A percentile compares a stretch with the other conserved stretches of the same genome.
phyloP scores from a whole-genome alignment of 2,113 vertebrate genomes.

The Sminthopsis crassicaudata region DNA sequence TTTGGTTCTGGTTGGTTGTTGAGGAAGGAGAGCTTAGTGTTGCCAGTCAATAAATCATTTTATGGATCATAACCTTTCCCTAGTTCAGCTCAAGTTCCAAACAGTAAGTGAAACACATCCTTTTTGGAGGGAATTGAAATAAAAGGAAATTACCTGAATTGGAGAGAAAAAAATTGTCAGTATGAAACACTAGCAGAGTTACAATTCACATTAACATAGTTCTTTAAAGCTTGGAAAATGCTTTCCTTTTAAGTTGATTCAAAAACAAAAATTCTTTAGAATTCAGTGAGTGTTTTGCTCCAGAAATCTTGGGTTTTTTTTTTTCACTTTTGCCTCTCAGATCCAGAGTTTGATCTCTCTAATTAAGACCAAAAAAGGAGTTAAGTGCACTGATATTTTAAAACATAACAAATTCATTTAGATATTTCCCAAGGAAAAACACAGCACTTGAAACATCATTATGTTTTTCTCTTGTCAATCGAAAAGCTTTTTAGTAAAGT shows the following conservation, averaged over 20 bases:
- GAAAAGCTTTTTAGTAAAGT: neutral
- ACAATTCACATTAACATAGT: neutral
- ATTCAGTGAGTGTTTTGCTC: neutral
- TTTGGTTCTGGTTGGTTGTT: neutral
- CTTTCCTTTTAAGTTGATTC: neutral
- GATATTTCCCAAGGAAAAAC: neutral
- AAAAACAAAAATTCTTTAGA: neutral
- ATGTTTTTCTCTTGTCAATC: neutral
- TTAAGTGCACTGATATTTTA: neutral
- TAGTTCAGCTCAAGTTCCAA: neutral
- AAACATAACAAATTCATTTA: neutral
- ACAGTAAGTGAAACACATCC: neutral
- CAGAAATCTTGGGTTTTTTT: neutral
- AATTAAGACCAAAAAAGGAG: neutral
- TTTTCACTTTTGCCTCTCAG: neutral
- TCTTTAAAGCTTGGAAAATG: neutral
- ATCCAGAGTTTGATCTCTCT: neutral
- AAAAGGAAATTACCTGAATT: neutral
- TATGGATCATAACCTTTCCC: neutral
- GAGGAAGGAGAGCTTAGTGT: neutral
- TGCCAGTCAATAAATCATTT: neutral
- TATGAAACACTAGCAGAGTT: neutral
- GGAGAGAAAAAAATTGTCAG: neutral
- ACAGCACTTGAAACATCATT: neutral
- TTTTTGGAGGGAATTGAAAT: neutral